Conservation (phyloP, 2,888 invertebrate genomes). For the Tortricodes alternella region DNA sequence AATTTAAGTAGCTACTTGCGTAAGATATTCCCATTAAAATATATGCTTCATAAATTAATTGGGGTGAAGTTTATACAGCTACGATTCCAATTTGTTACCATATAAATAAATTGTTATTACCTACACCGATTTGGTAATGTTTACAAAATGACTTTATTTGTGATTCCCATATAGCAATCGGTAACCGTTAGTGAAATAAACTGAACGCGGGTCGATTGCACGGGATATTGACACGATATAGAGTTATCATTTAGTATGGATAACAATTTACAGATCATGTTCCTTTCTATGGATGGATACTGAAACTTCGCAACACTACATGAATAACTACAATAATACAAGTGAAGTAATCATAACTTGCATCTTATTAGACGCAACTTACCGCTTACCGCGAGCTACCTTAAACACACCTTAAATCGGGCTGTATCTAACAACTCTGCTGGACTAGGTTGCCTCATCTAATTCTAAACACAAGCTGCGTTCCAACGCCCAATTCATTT, state of each 20-base stretch:
- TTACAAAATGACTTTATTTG: not conserved
- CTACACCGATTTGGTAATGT: not conserved
- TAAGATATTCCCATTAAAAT: no score
- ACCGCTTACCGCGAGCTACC: no score
- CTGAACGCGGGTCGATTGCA: no score
- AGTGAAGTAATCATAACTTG: not conserved
- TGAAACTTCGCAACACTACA: no score
- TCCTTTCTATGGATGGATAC: no score
- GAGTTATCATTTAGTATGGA: not conserved
- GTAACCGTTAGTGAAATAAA: no score
- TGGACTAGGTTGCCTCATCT: slow-evolving; percentile 53
- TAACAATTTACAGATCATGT: not conserved
- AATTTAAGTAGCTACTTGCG: no score
- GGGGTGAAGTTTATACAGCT: not conserved
- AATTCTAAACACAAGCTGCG: slow-evolving; percentile 46
- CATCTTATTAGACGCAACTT: slow-evolving; percentile 13
- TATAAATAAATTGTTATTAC: not conserved
- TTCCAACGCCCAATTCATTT: slow-evolving; percentile 55
- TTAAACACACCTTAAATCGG: slow-evolving; percentile 23
- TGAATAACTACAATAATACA: not conserved
- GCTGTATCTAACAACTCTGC: slow-evolving; percentile 33
- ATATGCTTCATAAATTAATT: not conserved
- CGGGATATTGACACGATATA: not conserved
- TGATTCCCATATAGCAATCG: not conserved
- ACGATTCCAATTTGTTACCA: not conserved